phyloP scores from a whole-genome alignment of 2,113 vertebrate genomes.

The Synodontis membranacea region DNA sequence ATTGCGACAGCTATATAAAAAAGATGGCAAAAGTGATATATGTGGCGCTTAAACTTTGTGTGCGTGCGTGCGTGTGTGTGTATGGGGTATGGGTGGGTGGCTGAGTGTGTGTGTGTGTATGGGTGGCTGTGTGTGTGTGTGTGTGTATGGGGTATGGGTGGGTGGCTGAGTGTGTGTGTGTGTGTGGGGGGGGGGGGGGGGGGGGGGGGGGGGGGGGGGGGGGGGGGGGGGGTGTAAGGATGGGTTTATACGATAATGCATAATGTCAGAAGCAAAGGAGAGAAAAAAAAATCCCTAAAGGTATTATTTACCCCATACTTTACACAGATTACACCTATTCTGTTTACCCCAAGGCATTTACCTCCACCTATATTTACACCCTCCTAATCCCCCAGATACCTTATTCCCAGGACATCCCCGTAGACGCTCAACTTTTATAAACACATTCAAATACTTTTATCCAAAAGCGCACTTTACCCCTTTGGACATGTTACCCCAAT shows the following conservation, averaged over 20 bases:
- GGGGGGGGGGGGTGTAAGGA: too few species aligned
- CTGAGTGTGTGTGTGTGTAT: not conserved
- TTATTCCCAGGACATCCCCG: not conserved
- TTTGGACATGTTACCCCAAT: not conserved
- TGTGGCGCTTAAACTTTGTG: too few species aligned
- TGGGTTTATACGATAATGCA: not conserved
- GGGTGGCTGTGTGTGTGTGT: not conserved
- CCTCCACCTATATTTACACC: not conserved
- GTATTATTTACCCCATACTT: not conserved
- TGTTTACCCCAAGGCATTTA: constrained; percentile 10
- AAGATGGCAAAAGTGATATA: not conserved
- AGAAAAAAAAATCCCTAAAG: not conserved
- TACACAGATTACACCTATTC: too few species aligned
- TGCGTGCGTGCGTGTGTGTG: too few species aligned
- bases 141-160: not conserved
- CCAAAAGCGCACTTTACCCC: not conserved
- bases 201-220: too few species aligned
- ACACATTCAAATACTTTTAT: not conserved
- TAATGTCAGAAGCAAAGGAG: not conserved
- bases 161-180: not conserved
- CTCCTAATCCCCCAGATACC: not conserved
- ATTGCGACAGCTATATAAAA: too few species aligned
- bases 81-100: not conserved
- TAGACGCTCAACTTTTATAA: not conserved
- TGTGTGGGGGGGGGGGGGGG: too few species aligned